These are phyloP conservation scores for Hermatobates lingyangjiaoensis DNA, from an alignment of 1,140 invertebrate genomes.

Conservation along the genomic window DNA sequence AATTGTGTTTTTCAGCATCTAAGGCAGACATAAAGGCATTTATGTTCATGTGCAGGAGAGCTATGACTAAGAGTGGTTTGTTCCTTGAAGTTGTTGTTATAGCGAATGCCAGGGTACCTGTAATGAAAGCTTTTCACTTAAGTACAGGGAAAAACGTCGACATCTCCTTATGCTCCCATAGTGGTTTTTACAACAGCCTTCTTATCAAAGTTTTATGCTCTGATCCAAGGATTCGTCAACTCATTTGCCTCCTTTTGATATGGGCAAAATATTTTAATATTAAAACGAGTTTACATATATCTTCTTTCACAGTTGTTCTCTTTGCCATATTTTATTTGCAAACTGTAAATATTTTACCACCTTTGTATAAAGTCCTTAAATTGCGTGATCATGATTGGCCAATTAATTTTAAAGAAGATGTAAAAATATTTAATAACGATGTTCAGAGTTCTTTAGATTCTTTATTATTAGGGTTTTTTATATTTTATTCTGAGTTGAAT, in stretches of 20 bases:
- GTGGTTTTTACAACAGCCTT: background rate
- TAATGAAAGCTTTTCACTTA: constrained; percentile 1
- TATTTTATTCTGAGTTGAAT: background rate
- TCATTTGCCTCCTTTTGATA: background rate
- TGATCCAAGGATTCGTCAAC: background rate
- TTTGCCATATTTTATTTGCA: background rate
- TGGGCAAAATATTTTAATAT: background rate
- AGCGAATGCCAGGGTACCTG: background rate
- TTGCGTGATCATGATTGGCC: background rate
- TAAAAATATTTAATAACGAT: background rate
- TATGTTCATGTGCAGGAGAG: background rate
- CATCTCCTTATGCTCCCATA: background rate
- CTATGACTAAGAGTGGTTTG: background rate
- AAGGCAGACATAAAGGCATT: background rate
- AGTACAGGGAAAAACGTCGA: constrained; percentile 1
- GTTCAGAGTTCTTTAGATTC: background rate
- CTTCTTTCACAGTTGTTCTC: background rate
- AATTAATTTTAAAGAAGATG: background rate
- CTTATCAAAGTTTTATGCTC: background rate
- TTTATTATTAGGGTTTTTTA: background rate
- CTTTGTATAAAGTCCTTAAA: background rate
- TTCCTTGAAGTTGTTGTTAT: background rate
- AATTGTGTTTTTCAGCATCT: background rate
- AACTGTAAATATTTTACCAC: background rate
- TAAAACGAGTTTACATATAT: background rate